These are phyloP conservation scores for Diceros bicornis DNA, from an alignment of 2,797 vertebrate genomes.

Conservation along the genomic window DNA sequence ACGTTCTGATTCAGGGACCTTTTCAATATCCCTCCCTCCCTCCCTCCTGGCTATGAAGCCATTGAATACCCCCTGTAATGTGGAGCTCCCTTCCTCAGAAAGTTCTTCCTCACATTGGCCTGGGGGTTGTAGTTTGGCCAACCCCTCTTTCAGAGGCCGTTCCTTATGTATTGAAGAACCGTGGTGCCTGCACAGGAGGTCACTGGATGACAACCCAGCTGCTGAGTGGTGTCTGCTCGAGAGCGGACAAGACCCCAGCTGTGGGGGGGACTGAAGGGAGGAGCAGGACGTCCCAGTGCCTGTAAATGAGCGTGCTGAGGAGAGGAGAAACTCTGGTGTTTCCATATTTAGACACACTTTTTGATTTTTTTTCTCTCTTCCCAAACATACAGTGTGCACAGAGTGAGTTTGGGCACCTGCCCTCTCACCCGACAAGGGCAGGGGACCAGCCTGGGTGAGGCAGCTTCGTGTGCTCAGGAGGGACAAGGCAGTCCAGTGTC, in stretches of 20 bases:
- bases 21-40: not conserved
- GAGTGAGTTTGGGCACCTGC: not conserved
- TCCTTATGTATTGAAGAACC: not conserved
- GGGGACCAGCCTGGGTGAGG: not conserved
- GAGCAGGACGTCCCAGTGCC: not conserved
- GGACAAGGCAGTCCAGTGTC: no score
- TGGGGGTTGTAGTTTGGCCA: not conserved
- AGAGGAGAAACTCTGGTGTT: no score
- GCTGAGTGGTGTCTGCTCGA: not conserved
- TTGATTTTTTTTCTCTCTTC: not conserved
- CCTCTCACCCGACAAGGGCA: not conserved
- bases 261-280: not conserved
- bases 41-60: not conserved
- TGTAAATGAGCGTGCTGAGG: not conserved
- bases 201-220: not conserved
- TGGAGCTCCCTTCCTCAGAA: not conserved
- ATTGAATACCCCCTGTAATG: not conserved
- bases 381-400: not conserved
- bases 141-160: not conserved
- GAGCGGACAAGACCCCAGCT: no score
- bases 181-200: not conserved
- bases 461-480: accelerated
- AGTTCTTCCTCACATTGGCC: no score
- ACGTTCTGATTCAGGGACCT: not conserved
- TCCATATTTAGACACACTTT: not conserved